Evolutionary conservation across 2,797 vertebrate species (phyloP).

Genomic region (Cephalopachus bancanus): DNA sequence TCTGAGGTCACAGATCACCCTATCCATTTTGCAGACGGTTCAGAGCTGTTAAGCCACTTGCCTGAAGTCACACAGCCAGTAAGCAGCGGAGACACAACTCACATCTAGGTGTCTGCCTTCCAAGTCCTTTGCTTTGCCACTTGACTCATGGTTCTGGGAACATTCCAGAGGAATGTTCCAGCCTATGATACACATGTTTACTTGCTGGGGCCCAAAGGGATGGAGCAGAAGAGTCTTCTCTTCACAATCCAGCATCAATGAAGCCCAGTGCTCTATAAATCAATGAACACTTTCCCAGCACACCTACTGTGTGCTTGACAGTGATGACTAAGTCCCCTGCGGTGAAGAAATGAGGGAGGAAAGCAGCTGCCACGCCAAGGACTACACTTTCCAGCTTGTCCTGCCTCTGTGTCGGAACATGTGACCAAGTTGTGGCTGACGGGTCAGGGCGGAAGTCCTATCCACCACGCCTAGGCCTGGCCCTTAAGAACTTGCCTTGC

Average conservation of each 20-base stretch:
- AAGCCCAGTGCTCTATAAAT: background rate
- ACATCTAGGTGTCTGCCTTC: background rate
- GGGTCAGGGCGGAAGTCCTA: background rate
- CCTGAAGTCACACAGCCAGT: background rate
- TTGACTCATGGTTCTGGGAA: background rate
- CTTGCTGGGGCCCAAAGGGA: background rate
- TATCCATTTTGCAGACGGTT: background rate
- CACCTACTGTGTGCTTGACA: background rate
- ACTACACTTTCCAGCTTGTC: background rate
- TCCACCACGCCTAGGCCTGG: background rate
- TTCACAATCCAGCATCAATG: background rate
- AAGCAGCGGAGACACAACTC: background rate
- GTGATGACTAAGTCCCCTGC: background rate
- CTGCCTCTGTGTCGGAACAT: background rate
- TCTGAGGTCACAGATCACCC: background rate
- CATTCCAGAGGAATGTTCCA: background rate
- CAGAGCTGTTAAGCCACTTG: slow-evolving; percentile 7
- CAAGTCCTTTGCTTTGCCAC: background rate
- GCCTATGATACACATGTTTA: background rate
- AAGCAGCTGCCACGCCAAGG: background rate
- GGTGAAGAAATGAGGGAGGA: background rate
- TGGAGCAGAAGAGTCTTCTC: background rate
- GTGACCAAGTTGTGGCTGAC: background rate
- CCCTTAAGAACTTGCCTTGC: background rate
- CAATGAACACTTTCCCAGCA: background rate